Percentiles rank a stretch among this genome's conserved stretches.
Evolutionary conservation across 2,797 vertebrate genomes (phyloP).

Genomic region (Acanthornis magna): DNA sequence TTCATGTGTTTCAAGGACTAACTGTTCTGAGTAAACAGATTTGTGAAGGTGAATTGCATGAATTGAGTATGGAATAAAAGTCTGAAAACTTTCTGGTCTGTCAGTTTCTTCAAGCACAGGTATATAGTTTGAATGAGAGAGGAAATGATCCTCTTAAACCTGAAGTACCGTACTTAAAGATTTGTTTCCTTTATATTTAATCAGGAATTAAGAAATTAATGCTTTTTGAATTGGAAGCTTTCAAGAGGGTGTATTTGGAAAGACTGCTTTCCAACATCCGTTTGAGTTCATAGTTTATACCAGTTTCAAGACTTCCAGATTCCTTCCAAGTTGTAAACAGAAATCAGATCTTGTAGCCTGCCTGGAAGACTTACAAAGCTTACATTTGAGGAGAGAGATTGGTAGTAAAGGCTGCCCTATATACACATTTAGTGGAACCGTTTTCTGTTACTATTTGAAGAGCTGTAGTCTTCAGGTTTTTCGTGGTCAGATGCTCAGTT

Average conservation of each 20-base stretch:
- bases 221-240: not conserved
- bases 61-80: not conserved
- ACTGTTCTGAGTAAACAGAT: not conserved
- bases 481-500: not conserved
- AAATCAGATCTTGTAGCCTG: not conserved
- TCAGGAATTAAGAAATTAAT: not conserved
- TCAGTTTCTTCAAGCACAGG: not conserved
- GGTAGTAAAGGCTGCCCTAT: not conserved
- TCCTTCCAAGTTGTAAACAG: not conserved
- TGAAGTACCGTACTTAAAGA: not conserved
- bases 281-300: not conserved
- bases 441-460: not conserved
- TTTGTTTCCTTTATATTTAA: conserved; percentile 18
- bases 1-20: not conserved
- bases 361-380: not conserved
- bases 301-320: not conserved
- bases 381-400: not conserved
- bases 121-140: not conserved
- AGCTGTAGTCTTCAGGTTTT: not conserved
- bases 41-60: not conserved
- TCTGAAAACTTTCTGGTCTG: not conserved
- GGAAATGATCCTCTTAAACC: not conserved
- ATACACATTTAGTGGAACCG: not conserved
- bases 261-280: not conserved
- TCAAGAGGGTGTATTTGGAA: not conserved